Conservation (phyloP, 2,888 invertebrate species). For the Lysandra bellargus region DNA sequence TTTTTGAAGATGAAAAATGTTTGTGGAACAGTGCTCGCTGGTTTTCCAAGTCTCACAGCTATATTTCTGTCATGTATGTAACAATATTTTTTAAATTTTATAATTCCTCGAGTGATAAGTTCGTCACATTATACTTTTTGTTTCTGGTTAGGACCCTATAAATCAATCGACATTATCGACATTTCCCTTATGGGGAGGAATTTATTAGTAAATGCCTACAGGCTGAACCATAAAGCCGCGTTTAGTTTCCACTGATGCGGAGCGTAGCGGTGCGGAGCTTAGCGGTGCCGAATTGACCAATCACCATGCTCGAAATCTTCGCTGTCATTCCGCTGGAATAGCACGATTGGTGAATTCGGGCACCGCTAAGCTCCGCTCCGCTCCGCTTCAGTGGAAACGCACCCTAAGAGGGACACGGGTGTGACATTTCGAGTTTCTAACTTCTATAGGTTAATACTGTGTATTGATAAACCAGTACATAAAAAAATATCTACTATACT, state of each 20-base stretch:
- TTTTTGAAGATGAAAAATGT: not conserved
- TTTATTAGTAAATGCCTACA: not conserved
- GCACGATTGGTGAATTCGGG: too few species aligned
- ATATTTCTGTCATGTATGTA: not conserved
- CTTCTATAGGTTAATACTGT: not conserved
- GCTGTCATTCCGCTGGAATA: too few species aligned
- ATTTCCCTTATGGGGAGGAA: not conserved
- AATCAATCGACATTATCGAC: not conserved
- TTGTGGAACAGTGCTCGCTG: not conserved
- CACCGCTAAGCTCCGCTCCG: too few species aligned
- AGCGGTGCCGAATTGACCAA: too few species aligned
- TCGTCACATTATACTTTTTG: not conserved
- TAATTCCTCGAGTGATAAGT: not conserved
- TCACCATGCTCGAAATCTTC: too few species aligned
- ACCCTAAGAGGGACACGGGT: not conserved
- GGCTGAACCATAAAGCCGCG: too few species aligned
- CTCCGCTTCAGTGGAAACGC: too few species aligned
- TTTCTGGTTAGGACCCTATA: not conserved
- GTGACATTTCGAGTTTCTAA: not conserved
- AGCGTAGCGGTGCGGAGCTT: too few species aligned
- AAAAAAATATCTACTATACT: not conserved
- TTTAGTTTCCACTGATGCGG: too few species aligned
- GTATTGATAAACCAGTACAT: not conserved
- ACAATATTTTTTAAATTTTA: not conserved
- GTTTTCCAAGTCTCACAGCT: not conserved